A percentile compares a stretch with the other conserved stretches of the same genome.
Evolutionary conservation across 2,888 invertebrate genomes (phyloP).

Genomic region (Arctia plantaginis): DNA sequence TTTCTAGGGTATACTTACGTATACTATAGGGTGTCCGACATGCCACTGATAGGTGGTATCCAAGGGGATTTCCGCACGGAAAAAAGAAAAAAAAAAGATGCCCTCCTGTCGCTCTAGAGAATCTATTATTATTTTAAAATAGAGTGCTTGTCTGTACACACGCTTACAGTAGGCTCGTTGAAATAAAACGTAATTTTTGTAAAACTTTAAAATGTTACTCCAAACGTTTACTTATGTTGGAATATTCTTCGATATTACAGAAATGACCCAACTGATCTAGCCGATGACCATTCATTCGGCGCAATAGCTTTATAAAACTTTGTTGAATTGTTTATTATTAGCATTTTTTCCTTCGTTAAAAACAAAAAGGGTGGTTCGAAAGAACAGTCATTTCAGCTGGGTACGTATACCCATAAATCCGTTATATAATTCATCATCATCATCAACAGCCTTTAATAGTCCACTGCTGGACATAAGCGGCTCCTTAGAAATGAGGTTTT

Average conservation of each 20-base stretch:
- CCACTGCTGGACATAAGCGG: too few species aligned
- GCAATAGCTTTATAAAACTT: neutral
- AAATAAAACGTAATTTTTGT: slow-evolving; percentile 39
- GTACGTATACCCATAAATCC: too few species aligned
- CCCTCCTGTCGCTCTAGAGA: too few species aligned
- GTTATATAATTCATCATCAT: too few species aligned
- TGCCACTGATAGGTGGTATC: too few species aligned
- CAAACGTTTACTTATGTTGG: slow-evolving; percentile 29
- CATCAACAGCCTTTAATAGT: too few species aligned
- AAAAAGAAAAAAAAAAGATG: too few species aligned
- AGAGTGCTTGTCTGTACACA: neutral
- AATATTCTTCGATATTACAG: slow-evolving; percentile 32
- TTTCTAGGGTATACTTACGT: too few species aligned
- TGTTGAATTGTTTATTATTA: neutral
- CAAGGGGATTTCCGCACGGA: too few species aligned
- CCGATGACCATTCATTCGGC: slow-evolving; percentile 18
- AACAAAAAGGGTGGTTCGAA: neutral
- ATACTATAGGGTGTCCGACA: too few species aligned
- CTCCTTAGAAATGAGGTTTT: too few species aligned
- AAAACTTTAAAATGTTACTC: slow-evolving; percentile 33
- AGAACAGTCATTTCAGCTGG: too few species aligned
- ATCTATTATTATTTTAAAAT: neutral
- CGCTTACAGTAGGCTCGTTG: slow-evolving; percentile 31
- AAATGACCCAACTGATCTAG: slow-evolving; percentile 30
- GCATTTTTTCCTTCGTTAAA: neutral